Conservation (phyloP, 2,797 vertebrate genomes). For the Avahi laniger region DNA sequence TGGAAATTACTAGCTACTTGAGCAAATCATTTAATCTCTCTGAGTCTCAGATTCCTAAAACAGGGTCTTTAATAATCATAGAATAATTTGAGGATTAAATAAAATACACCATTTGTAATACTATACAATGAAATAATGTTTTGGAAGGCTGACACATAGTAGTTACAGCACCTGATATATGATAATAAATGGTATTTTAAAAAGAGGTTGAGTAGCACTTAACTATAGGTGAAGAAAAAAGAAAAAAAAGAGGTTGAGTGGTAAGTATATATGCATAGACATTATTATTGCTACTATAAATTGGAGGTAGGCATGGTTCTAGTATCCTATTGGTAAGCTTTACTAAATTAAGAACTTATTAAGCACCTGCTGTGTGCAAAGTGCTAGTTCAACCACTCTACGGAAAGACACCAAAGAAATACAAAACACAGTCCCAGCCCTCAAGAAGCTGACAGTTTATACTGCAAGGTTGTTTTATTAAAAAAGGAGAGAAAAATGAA, state of each 20-base stretch:
- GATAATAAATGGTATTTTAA: slow-evolving; percentile 4
- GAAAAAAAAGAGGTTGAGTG: neutral
- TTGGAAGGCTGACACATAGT: slow-evolving; percentile 14
- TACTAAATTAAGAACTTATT: slow-evolving; percentile 18
- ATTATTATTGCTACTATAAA: slow-evolving; percentile 14
- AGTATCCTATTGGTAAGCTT: neutral
- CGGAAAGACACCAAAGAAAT: neutral
- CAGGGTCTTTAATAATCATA: slow-evolving; percentile 21
- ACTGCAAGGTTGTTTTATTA: too few species aligned
- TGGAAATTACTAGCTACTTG: slow-evolving; percentile 24
- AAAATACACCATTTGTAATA: slow-evolving; percentile 23
- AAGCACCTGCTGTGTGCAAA: neutral
- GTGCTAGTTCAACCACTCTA: neutral
- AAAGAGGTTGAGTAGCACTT: neutral
- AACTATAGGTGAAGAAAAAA: too few species aligned
- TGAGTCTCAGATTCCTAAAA: slow-evolving; percentile 8
- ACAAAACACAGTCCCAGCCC: neutral
- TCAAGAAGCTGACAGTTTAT: neutral
- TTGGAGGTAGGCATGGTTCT: neutral
- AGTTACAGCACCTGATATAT: neutral
- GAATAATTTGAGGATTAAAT: slow-evolving; percentile 18
- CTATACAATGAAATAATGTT: neutral
- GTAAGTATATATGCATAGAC: neutral
- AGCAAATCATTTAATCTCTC: slow-evolving; percentile 29
- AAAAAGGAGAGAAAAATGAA: too few species aligned